Evolutionary conservation across 2,888 invertebrate genomes (phyloP).

Genomic region (Hoplodrina blanda): DNA sequence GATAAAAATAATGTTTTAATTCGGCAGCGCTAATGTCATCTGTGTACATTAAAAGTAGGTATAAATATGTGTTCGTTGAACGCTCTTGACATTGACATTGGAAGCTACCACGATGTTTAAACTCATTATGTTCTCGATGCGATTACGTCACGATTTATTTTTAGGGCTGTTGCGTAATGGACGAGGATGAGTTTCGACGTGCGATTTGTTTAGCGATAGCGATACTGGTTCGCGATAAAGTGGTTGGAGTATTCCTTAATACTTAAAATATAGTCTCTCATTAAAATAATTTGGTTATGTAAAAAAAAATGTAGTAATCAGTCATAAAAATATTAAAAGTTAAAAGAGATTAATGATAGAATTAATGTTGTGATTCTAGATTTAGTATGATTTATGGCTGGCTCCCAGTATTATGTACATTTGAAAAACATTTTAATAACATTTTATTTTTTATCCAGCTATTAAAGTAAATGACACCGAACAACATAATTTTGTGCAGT

Average conservation of each 20-base stretch:
- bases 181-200: conserved; percentile 29
- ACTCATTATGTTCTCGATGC: conserved; percentile 54
- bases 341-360: conserved; percentile 24
- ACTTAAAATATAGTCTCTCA: neutral
- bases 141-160: conserved; percentile 54
- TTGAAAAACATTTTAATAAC: neutral
- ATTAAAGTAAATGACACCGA: conserved; percentile 21
- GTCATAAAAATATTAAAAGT: conserved; percentile 21
- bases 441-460: conserved; percentile 5
- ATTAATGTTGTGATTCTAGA: conserved; percentile 27
- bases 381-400: conserved; percentile 25
- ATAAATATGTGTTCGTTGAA: conserved; percentile 55
- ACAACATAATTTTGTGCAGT: conserved; percentile 8
- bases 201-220: conserved; percentile 18
- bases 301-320: conserved; percentile 4
- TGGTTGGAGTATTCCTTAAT: neutral
- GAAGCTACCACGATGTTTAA: conserved; percentile 56
- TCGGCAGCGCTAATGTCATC: conserved; percentile 59
- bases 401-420: neutral
- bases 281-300: neutral
- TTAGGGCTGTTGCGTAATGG: conserved; percentile 39
- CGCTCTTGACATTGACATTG: conserved; percentile 76
- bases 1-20: conserved; percentile 58
- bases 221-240: neutral
- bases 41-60: conserved; percentile 52